Evolutionary conservation across 1,140 invertebrate genomes (phyloP).

Genomic region (Dendrolimus punctatus): DNA sequence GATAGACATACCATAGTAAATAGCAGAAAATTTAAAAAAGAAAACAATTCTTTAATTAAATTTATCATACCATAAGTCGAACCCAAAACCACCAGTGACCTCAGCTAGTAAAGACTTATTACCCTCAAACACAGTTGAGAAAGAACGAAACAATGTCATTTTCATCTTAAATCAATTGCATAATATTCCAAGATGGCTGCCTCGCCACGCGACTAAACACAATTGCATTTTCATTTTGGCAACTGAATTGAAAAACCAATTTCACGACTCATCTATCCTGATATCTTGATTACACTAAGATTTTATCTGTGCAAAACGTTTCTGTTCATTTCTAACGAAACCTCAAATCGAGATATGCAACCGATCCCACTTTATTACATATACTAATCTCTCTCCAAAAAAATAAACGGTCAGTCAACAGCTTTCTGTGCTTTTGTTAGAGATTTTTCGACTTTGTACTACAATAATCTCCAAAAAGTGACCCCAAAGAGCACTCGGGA

Average conservation of each 20-base stretch:
- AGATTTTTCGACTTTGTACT: slow-evolving; percentile 45
- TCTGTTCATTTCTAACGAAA: slow-evolving; percentile 1
- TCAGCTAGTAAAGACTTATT: no score
- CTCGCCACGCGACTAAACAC: not conserved
- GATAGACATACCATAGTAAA: no score
- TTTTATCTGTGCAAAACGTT: not conserved
- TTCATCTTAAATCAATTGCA: not conserved
- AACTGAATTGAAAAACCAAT: slow-evolving; percentile 23
- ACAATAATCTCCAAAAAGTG: slow-evolving; percentile 70
- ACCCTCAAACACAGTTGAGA: no score
- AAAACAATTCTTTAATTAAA: no score
- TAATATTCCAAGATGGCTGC: not conserved
- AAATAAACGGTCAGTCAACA: slow-evolving; percentile 60
- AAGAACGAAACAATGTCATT: no score
- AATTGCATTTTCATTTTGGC: slow-evolving; percentile 4
- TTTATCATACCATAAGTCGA: no score
- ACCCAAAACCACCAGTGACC: no score
- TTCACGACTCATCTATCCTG: slow-evolving; percentile 36
- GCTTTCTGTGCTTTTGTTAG: slow-evolving; percentile 42
- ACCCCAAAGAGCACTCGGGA: slow-evolving; percentile 60
- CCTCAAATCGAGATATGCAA: slow-evolving; percentile 41
- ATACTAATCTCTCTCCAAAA: slow-evolving; percentile 32
- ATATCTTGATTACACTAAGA: slow-evolving; percentile 28
- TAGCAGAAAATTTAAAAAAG: no score
- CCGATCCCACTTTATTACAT: slow-evolving; percentile 23